phyloP scores from a whole-genome alignment of 35 echinoderm and acorn worm genomes.

The Acanthaster planci region DNA sequence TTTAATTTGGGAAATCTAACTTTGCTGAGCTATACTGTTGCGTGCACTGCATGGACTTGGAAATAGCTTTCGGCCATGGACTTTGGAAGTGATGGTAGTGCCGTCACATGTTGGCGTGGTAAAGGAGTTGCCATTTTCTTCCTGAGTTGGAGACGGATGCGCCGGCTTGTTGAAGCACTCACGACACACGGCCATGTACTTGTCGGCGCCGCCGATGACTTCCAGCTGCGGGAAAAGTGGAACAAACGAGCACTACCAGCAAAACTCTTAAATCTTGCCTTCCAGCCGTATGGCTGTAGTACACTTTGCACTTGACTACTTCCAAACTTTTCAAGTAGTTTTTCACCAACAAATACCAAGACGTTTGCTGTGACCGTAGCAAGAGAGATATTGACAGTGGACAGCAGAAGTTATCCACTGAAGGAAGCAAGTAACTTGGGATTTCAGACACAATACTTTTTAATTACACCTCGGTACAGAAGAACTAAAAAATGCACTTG shows the following conservation, averaged over 20 bases:
- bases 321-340: not conserved
- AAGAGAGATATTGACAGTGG: too few species aligned
- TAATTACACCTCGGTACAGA: too few species aligned
- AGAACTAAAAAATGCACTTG: too few species aligned
- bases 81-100: not conserved
- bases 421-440: too few species aligned
- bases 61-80: not conserved
- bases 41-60: not conserved
- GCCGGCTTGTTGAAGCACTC: constrained; percentile 62
- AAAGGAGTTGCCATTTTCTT: not conserved
- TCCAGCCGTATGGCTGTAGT: not conserved
- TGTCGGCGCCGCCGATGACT: constrained; percentile 94
- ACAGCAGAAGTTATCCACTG: too few species aligned
- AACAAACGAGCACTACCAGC: not conserved
- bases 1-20: too few species aligned
- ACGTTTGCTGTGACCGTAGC: too few species aligned
- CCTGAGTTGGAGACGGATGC: not conserved
- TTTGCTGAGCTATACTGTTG: not conserved
- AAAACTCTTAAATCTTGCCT: not conserved
- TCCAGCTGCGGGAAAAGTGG: constrained; percentile 54
- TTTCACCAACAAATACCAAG: too few species aligned
- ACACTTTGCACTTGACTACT: not conserved
- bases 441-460: too few species aligned
- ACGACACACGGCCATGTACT: constrained; percentile 98
- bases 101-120: not conserved